Evolutionary conservation across 2,797 vertebrate genomes (phyloP).

Genomic region (Microtus obscurus): DNA sequence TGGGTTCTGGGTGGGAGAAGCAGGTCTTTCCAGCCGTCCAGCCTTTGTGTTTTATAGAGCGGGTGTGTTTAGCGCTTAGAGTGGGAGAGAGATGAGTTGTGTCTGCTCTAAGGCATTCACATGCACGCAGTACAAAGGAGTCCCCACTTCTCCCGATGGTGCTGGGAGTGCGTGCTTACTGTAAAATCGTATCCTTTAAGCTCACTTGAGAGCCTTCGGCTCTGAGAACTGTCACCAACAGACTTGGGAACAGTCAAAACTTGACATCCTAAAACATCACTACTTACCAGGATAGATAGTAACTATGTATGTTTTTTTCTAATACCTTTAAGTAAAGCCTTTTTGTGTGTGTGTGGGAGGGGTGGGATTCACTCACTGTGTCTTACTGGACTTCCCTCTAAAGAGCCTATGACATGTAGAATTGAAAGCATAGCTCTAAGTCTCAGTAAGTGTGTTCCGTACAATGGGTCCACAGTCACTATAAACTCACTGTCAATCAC

Average conservation of each 20-base stretch:
- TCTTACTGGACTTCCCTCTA: not conserved
- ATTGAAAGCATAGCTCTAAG: not conserved
- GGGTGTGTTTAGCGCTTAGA: not conserved
- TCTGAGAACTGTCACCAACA: not conserved
- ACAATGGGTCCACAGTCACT: not conserved
- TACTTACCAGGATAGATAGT: not conserved
- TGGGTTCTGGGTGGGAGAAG: not conserved
- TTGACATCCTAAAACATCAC: not conserved
- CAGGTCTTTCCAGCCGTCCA: not conserved
- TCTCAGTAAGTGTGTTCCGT: not conserved
- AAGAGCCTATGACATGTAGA: not conserved
- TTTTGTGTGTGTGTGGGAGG: rapidly evolving
- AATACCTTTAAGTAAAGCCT: not conserved
- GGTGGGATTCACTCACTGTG: not conserved
- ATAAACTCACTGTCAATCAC: not conserved
- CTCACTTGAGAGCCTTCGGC: not conserved
- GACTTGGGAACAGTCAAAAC: conserved; percentile 30
- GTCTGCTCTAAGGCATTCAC: not conserved
- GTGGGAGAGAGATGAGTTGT: not conserved
- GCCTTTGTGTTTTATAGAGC: not conserved
- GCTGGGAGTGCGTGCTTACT: not conserved
- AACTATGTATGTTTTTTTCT: not conserved
- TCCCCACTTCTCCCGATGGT: not conserved
- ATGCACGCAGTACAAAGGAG: not conserved
- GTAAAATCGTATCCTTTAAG: not conserved